Percentiles rank a stretch among this genome's conserved stretches.
These are phyloP conservation scores for Phenacoccus solenopsis DNA, from an alignment of 1,140 invertebrate species.

Conservation along the genomic window DNA sequence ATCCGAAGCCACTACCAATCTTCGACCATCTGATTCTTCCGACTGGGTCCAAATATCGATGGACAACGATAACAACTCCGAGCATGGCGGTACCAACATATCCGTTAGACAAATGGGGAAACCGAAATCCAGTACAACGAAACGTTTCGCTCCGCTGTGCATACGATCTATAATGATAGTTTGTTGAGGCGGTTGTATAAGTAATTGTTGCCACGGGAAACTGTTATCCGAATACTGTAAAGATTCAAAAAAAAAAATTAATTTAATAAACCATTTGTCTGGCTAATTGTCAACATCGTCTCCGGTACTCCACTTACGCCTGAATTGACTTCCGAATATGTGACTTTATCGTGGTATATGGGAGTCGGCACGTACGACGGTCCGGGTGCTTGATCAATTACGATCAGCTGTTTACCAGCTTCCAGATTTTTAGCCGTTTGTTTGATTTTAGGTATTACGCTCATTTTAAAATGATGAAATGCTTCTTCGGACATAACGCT, in stretches of 20 bases:
- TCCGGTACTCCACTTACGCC: not conserved
- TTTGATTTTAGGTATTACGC: slow-evolving; percentile 4
- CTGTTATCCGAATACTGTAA: not conserved
- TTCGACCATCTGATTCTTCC: slow-evolving; percentile 67
- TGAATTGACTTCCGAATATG: not conserved
- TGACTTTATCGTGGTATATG: slow-evolving; percentile 6
- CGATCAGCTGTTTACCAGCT: not conserved
- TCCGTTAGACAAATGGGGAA: slow-evolving; percentile 73
- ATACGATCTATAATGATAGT: slow-evolving; percentile 84
- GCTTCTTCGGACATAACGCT: slow-evolving; percentile 1
- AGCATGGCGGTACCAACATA: slow-evolving; percentile 71
- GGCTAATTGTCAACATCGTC: too few relatives aligned
- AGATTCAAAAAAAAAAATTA: not conserved
- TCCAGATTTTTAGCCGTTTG: not conserved
- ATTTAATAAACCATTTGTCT: too few relatives aligned
- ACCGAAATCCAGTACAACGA: slow-evolving; percentile 83
- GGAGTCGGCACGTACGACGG: not conserved
- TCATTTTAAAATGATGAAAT: slow-evolving; percentile 7
- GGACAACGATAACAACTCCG: slow-evolving; percentile 70
- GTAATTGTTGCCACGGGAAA: slow-evolving; percentile 54
- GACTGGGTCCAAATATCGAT: slow-evolving; percentile 79
- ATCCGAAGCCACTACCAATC: slow-evolving; percentile 73
- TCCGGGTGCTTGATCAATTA: not conserved
- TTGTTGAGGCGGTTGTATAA: slow-evolving; percentile 62
- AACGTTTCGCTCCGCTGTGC: slow-evolving; percentile 75